Evolutionary conservation across 2,888 invertebrate species (phyloP), one percentile per base, ranked within the genome.

Genomic region (Dromius quadrimaculatus): DNA sequence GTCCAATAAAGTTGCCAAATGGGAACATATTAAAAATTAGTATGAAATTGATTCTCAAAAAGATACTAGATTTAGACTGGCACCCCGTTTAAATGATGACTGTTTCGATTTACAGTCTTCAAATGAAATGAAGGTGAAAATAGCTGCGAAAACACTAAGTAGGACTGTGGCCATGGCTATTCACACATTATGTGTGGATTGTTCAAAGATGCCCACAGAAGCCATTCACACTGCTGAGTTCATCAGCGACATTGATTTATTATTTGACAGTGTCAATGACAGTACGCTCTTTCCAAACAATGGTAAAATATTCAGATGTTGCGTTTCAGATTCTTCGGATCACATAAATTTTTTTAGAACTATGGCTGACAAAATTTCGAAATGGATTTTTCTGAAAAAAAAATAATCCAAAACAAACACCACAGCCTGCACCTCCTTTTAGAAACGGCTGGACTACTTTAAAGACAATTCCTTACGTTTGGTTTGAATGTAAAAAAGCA

Each of bases 121-220:
- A 13, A 50, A 23, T 11, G 15, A 50, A 28, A 50, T 50, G 28
- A 28, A 50, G 13, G 50, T 23, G 5, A 50, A 50, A n/a, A 28
- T 50, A 11, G 50, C 50, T 4, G 28, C 50, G 6, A 28, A 28
- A 50, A 50, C 50, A 6, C 8, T 50, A 50, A 28, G 50, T 6
- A 28, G 23, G 8, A 50, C 28, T 13, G 50, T 50, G 23, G 50
- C 50, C 2, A 50, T 28, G 13, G 50, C 28, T 17, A 50, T 50
- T 23, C 13, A 50, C 8, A 50, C 50, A 8, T 28, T 50, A 13
- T 50, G 28, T 23, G 50, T 50, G n/a, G 50, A 50, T 50, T 47
- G 47, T 22, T 9, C 20, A 20, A 47, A 47, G 22, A 22, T 47
- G 22, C 47, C 22, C 4, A n/a, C 6, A n/a, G 38, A 38, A 13